Conservation (phyloP, 2,888 invertebrate species). For the Andrena hattorfiana region DNA sequence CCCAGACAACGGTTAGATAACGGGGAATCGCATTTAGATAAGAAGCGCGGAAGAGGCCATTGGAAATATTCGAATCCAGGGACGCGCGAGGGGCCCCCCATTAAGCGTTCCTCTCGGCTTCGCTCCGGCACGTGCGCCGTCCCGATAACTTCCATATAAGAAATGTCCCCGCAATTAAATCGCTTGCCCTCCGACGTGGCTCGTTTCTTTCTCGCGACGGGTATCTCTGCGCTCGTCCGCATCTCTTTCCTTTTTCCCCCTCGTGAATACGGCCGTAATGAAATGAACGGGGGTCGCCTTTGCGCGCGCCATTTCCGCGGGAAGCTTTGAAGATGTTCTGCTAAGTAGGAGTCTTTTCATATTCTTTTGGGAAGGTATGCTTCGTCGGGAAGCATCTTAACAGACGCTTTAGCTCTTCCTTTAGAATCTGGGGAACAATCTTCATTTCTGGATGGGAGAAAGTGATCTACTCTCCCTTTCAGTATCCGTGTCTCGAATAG, state of each 20-base stretch:
- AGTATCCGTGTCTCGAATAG: too few relatives aligned
- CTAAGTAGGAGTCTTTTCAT: too few relatives aligned
- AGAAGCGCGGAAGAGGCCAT: constrained; percentile 62
- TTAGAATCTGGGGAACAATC: too few relatives aligned
- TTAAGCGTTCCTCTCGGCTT: constrained; percentile 47
- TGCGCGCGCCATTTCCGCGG: background rate
- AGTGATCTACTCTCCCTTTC: too few relatives aligned
- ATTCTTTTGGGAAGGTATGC: too few relatives aligned
- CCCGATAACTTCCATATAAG: constrained; percentile 65
- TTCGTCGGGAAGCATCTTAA: too few relatives aligned
- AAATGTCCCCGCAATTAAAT: constrained; percentile 63
- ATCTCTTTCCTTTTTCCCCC: background rate
- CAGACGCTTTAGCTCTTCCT: too few relatives aligned
- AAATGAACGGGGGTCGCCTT: background rate
- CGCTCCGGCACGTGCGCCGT: constrained; percentile 57
- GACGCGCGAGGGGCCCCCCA: constrained; percentile 49
- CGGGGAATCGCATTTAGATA: constrained; percentile 68
- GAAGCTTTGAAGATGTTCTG: too few relatives aligned
- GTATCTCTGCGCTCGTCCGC: background rate
- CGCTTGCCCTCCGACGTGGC: constrained; percentile 10
- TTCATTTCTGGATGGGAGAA: too few relatives aligned
- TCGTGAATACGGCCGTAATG: background rate
- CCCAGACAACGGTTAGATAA: constrained; percentile 67
- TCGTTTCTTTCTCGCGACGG: constrained; percentile 1
- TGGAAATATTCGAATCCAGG: constrained; percentile 58